Conservation (phyloP, 2,797 vertebrate species). For the Pelobates cultripes region DNA sequence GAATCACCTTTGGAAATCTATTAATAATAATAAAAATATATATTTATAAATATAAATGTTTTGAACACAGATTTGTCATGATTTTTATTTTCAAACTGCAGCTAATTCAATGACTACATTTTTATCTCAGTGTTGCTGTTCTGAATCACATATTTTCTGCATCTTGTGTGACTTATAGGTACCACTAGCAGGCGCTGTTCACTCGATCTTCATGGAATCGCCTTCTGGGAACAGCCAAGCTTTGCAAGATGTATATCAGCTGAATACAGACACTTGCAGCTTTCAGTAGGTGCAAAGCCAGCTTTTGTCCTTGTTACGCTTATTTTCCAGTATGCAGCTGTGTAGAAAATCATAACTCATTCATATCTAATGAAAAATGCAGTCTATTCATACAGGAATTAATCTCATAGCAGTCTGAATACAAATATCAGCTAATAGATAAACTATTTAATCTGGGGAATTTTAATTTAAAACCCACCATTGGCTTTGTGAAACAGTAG, state of each 20-base stretch:
- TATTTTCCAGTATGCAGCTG: constrained; percentile 76
- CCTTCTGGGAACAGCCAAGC: constrained; percentile 98
- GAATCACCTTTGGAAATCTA: not conserved
- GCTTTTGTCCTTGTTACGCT: constrained; percentile 87
- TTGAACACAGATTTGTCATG: not conserved
- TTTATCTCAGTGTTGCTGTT: constrained; percentile 45
- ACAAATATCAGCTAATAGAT: not conserved
- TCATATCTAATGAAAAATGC: not conserved
- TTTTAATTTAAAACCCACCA: not conserved
- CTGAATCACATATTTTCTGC: constrained; percentile 64
- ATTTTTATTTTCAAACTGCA: not conserved
- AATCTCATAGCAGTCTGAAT: not conserved
- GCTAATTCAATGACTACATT: constrained; percentile 13
- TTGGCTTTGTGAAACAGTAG: not conserved
- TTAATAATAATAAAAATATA: not conserved
- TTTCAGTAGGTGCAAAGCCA: constrained; percentile 99
- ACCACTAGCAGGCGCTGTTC: constrained; percentile 99
- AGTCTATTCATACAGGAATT: not conserved
- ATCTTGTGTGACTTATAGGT: constrained; percentile 81
- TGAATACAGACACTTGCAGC: constrained; percentile 99
- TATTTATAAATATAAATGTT: not conserved
- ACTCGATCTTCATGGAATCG: constrained; percentile 95
- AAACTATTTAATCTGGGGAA: not conserved
- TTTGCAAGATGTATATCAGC: constrained; percentile 99
- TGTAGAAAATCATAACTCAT: constrained; percentile 31